Evolutionary conservation across 2,113 vertebrate species (phyloP), one percentile per base, ranked within the genome.

Genomic region (Syngnathus typhle): DNA sequence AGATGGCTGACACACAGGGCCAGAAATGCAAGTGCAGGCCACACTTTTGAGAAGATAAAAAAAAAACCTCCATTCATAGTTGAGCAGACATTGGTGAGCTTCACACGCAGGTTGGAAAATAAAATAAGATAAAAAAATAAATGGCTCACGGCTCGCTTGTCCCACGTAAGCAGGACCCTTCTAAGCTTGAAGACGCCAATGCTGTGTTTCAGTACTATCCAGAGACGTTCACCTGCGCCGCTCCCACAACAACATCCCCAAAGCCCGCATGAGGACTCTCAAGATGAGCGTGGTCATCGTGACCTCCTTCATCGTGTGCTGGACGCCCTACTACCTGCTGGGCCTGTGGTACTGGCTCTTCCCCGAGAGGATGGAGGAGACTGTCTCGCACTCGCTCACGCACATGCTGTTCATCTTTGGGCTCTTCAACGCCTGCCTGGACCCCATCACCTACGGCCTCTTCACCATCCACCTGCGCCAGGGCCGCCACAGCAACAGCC

Each of bases 271-370:
- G 88, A 89, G 82, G 61, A 90, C 91, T 21, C 74, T 92, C 12
- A 91, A 92, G 63, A 92, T 92, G 90, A 92, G 90, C 44, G 86
- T 92, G 1, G 88, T 91, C 43, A 92, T 92, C 3, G 91, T 92
- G 9, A 74, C 79, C 23, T 90, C 91, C 37, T 92, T 92, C 76
- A 91, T 92, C 7, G 62, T 92, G 60, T 92, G 88, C 78, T 89
- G 88, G 88, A 89, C 88, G 61, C 88, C 88, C 1, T 89, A 88
- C 47, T 88, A 89, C 79, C 85, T 92, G 59, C 79, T 92, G 69
- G 91, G 91, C 27, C 77, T 92, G 44, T 92, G 91, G 91, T 91
- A 92, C 73, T 92, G 91, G 90, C 91, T 92, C 76, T 88, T 83
- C 41, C 91, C 91, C 0, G 83, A 89, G 0, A 84, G 87, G 64